These are phyloP conservation scores for Drosophila multiciliata DNA, from an alignment of 2,888 invertebrate species.

Conservation along the genomic window DNA sequence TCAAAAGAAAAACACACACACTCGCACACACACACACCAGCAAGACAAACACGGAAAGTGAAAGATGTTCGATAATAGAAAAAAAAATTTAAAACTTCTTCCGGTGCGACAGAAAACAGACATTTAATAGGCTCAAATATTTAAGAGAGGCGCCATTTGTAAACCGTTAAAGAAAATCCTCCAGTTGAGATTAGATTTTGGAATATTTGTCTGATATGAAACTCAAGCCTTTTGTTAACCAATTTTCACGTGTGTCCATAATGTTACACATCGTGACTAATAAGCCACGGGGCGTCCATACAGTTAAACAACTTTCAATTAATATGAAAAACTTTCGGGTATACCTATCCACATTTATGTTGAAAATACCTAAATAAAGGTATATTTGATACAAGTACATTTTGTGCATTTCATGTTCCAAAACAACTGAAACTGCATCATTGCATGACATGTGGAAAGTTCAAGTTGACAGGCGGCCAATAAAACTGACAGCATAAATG, in stretches of 20 bases:
- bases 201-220: conserved; percentile 18
- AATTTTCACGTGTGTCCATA: conserved; percentile 63
- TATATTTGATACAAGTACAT: conserved; percentile 26
- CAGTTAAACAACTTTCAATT: conserved; percentile 72
- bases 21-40: conserved; percentile 18
- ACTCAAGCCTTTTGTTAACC: conserved; percentile 39
- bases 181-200: conserved; percentile 1
- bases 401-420: conserved; percentile 74
- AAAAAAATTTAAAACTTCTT: conserved; percentile 63
- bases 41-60: conserved; percentile 40
- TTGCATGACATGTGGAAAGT: conserved; percentile 78
- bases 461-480: conserved; percentile 76
- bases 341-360: conserved; percentile 20
- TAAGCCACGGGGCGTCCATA: conserved; percentile 81
- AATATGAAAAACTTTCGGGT: conserved; percentile 58
- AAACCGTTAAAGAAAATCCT: conserved; percentile 7
- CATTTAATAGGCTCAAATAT: conserved; percentile 46
- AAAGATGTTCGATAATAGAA: conserved; percentile 56
- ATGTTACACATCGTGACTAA: conserved; percentile 83
- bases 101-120: conserved; percentile 51
- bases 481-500: conserved; percentile 83
- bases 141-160: conserved; percentile 49
- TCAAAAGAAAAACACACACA: conserved; percentile 33
- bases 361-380: conserved; percentile 11
- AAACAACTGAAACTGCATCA: conserved; percentile 66